phyloP scores from a whole-genome alignment of 2,113 vertebrate genomes.

The Redunca redunca region DNA sequence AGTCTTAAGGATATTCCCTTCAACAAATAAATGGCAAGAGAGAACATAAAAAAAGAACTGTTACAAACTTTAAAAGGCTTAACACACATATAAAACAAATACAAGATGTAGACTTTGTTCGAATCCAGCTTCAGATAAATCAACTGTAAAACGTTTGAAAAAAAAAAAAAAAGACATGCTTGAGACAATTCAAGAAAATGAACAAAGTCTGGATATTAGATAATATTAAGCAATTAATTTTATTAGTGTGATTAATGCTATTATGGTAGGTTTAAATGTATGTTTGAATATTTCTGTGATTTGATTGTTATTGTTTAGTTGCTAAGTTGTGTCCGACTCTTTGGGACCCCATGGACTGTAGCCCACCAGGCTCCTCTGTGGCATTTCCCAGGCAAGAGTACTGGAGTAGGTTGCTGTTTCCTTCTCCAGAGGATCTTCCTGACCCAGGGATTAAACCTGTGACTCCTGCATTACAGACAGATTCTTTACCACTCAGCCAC shows the following conservation, averaged over 20 bases:
- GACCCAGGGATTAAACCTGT: not conserved
- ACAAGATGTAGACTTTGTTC: not conserved
- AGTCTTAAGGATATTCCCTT: not conserved
- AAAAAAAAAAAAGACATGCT: not conserved
- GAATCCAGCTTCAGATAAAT: conserved; percentile 17
- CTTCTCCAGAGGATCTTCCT: not conserved
- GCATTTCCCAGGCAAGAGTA: not conserved
- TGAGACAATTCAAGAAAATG: not conserved
- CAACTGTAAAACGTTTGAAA: not conserved
- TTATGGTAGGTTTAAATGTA: not conserved
- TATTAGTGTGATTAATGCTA: not conserved
- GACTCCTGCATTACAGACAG: not conserved
- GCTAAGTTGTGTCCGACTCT: not conserved
- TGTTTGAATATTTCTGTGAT: conserved; percentile 5
- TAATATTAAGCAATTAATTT: conserved; percentile 16
- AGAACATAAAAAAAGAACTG: not conserved
- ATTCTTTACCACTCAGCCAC: not conserved
- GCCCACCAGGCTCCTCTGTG: not conserved
- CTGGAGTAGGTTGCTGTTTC: not conserved
- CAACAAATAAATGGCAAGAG: not conserved
- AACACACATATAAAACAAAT: conserved; percentile 22
- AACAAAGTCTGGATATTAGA: not conserved
- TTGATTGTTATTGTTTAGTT: not conserved
- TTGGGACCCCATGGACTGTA: not conserved
- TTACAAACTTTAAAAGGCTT: not conserved